Base-by-base conservation (phyloP, 2,797 vertebrate species). In the Typhlichthys eigenmanni region DNA sequence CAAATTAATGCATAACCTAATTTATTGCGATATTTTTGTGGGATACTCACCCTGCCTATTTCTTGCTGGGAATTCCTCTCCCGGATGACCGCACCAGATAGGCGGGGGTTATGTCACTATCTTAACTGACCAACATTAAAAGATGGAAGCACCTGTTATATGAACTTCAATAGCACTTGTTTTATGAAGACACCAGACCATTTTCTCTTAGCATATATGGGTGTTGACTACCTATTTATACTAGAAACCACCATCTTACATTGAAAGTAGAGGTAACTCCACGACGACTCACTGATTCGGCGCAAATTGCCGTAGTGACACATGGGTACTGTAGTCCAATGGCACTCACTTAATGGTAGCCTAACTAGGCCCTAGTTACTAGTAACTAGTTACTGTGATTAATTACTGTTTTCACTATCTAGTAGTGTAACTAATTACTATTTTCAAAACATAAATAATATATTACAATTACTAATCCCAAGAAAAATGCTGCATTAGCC, bases 241-340 rank as follows among this genome's bases (percentile, higher is more conserved):
- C 78, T 81, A 77, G 76, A 63, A 76, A 85, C 86, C 88, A 86
- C 88, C 83, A 85, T 90, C 82, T 89, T 89, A 87, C 82, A 81
- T 66, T 79, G 79, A 81, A 82, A 73, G 77, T 74, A 78, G 64
- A 61, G 43, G 51, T 43, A 61, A 70, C 55, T 69, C 63, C 47
- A 58, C 65, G 67, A 58, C 65, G 67, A 61, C 62, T 64, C 65
- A 83, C 24, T 51, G 82, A 75, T 81, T 81, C 78, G 81, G 87
- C 84, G 85, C 77, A 63, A 47, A 29, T 13, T 32, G 8, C 32
- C n/a, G 1, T 12, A 55, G 10, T 24, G n/a, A 54, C 47, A 0
- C 13, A n/a, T 79, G 82, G 81, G 79, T 78, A 86, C 64, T 79
- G 85, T 81, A 85, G 81, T 83, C 43, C 62, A 29, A n/a, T 29